Conservation (phyloP, 2,113 vertebrate genomes). For the Ceuthmochares aereus region DNA sequence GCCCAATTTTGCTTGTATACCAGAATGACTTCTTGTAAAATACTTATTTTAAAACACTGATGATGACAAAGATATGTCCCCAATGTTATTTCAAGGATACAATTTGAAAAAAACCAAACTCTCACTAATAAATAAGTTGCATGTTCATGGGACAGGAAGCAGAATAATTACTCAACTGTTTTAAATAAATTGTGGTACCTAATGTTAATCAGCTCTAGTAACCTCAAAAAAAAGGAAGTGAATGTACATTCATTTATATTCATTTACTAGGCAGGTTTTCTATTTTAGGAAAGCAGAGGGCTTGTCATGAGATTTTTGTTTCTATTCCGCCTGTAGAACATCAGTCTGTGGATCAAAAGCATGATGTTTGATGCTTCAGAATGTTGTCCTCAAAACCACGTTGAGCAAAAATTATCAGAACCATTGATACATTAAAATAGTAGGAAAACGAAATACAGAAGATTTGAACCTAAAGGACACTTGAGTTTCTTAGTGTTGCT, state of each 20-base stretch:
- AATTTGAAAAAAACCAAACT: not conserved
- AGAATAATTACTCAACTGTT: slow-evolving; percentile 66
- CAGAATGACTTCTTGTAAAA: slow-evolving; percentile 28
- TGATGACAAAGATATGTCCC: slow-evolving; percentile 2
- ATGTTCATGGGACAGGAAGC: slow-evolving; percentile 14
- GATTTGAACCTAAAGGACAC: not conserved
- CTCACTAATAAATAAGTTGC: slow-evolving; percentile 52
- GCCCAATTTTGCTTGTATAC: not conserved
- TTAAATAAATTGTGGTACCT: slow-evolving; percentile 68
- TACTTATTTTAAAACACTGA: slow-evolving; percentile 17
- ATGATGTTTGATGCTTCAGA: not conserved
- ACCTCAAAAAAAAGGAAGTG: slow-evolving; percentile 62
- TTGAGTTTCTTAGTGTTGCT: not conserved
- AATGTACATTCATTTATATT: slow-evolving; percentile 73
- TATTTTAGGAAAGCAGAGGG: slow-evolving; percentile 52
- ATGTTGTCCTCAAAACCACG: not conserved
- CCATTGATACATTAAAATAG: not conserved
- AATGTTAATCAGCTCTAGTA: slow-evolving; percentile 66
- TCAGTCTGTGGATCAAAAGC: slow-evolving; percentile 32
- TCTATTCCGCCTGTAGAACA: not conserved
- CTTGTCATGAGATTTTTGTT: slow-evolving; percentile 59
- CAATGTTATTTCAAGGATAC: slow-evolving; percentile 56
- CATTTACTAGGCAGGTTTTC: slow-evolving; percentile 58
- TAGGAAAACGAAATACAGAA: slow-evolving; percentile 3
- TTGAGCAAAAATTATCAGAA: slow-evolving; percentile 8